These are phyloP conservation scores for Globodera rostochiensis DNA, from an alignment of 1,140 invertebrate genomes.

Conservation along the genomic window DNA sequence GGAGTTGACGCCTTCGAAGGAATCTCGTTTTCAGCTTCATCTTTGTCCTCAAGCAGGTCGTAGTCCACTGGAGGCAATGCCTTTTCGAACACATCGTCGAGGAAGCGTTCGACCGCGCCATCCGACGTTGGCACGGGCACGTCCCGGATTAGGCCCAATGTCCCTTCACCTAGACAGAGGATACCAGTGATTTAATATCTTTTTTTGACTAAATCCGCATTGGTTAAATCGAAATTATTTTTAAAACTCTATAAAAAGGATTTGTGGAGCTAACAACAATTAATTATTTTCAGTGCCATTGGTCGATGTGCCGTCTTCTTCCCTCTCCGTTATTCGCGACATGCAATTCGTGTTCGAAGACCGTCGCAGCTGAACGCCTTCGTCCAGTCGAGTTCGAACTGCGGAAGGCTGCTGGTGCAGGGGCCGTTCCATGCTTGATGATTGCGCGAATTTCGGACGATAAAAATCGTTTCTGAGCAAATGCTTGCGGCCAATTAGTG, in stretches of 20 bases:
- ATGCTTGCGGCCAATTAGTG: neutral
- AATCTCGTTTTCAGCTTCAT: constrained; percentile 8
- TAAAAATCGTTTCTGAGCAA: neutral
- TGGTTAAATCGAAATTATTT: neutral
- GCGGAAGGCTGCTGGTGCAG: neutral
- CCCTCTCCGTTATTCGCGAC: constrained; percentile 37
- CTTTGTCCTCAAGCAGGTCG: neutral
- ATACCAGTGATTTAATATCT: too few species aligned
- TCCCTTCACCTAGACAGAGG: neutral
- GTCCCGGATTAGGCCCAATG: constrained; percentile 38
- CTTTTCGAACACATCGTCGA: constrained; percentile 43
- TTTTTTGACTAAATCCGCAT: too few species aligned
- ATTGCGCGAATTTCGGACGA: neutral
- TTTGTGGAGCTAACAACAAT: neutral
- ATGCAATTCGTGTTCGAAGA: constrained; percentile 19
- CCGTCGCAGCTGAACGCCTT: neutral
- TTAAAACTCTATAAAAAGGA: neutral
- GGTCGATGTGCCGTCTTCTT: constrained; percentile 9
- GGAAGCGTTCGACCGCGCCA: constrained; percentile 32
- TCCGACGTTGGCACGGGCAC: constrained; percentile 36
- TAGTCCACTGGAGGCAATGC: constrained; percentile 19
- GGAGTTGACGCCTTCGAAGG: constrained; percentile 38
- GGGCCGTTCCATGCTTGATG: neutral
- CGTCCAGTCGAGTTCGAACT: neutral
- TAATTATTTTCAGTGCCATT: constrained; percentile 3